Conservation (phyloP, 2,797 vertebrate genomes). For the Pagetopsis macropterus region DNA sequence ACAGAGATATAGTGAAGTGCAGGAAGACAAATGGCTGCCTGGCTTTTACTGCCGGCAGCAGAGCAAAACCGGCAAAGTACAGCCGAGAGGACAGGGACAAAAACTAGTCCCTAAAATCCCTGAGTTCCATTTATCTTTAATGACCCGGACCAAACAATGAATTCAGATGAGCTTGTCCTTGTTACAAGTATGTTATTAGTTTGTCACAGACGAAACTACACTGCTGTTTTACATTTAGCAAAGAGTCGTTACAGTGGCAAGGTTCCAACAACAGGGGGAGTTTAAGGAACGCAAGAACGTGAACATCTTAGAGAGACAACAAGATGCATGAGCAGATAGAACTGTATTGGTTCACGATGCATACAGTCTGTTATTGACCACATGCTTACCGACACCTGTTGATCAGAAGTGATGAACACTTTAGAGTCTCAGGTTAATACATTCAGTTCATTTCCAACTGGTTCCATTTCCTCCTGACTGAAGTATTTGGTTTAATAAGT, state of each 20-base stretch:
- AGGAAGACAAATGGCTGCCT: conserved; percentile 53
- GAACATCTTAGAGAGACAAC: neutral
- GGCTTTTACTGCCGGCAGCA: conserved; percentile 38
- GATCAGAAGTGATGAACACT: conserved; percentile 11
- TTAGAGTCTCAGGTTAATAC: conserved; percentile 12
- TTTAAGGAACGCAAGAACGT: conserved; percentile 35
- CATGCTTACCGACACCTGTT: conserved; percentile 9
- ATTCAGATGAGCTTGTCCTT: conserved; percentile 33
- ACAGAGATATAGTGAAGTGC: conserved; percentile 57
- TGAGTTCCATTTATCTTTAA: conserved; percentile 45
- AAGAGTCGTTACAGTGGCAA: conserved; percentile 30
- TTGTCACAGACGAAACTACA: conserved; percentile 32
- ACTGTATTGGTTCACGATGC: neutral
- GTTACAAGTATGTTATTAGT: conserved; percentile 44
- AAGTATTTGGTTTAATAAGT: conserved; percentile 32
- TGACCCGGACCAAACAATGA: conserved; percentile 23
- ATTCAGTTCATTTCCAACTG: conserved; percentile 24
- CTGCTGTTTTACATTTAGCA: conserved; percentile 43
- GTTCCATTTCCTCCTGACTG: conserved; percentile 25
- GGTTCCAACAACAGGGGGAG: conserved; percentile 53
- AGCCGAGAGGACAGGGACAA: conserved; percentile 19
- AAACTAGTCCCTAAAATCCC: conserved; percentile 37
- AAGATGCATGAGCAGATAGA: neutral
- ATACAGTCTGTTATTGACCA: neutral
- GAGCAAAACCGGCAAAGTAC: conserved; percentile 32